Evolutionary conservation across 2,888 invertebrate genomes (phyloP), one percentile per base, ranked within the genome.

Genomic region (Netelia inedita): DNA sequence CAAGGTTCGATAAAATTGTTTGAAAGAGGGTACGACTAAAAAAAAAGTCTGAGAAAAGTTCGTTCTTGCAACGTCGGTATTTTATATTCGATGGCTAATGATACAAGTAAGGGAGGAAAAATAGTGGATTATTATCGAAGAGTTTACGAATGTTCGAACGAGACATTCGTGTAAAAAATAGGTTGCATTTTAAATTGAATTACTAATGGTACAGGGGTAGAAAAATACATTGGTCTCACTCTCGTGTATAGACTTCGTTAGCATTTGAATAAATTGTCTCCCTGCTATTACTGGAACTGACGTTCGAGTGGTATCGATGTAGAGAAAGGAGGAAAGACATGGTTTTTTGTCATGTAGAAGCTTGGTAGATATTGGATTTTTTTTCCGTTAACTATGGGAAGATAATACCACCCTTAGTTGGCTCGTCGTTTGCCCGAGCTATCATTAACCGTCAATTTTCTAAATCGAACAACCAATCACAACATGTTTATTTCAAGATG

Each of bases 151-250:
- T 5, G 28, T 28, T 5, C 28, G 28, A 28, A 28, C 0, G 28
- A 28, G 28, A 65, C 43, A 28, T 28, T 5, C 5, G 5, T 28
- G 28, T 28, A 28, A 28, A 28, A 28, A 87, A 46, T 28, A 5
- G 5, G 28, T 28, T 28, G 28, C 28, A 28, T 28, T 28, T 28
- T 46, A 46, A 46, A 46, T 46, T 14, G 14, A 46, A 10, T 14
- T 14, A 46, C 14, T 14, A 46, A 46, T 11, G 14, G 14, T 46
- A 46, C 11, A 46, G 14, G 3, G 10, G 14, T 14, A 46, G 46
- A 10, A 5, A 46, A 10, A 46, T 46, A 11, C 14, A 14, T 10
- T 14, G 46, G 9, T 14, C 46, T 46, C 46, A 11, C 6, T 2
- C 46, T 11, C 11, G 46, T 28, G 28, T 28, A 46, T 46, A 11